Evolutionary conservation across 2,888 invertebrate species (phyloP).

Genomic region (Galerucella pusilla): DNA sequence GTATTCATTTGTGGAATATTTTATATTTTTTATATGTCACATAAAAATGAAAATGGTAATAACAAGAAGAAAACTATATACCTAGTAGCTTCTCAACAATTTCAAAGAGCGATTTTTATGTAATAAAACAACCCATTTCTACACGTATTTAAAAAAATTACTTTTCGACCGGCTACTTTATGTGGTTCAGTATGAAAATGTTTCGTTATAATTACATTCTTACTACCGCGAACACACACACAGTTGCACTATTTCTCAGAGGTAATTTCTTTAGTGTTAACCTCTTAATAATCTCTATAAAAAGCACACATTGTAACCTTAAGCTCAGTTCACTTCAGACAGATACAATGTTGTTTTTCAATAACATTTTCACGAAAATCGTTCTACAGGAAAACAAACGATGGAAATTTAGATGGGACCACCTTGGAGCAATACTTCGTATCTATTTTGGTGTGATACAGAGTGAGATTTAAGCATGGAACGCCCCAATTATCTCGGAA

Average conservation of each 20-base stretch:
- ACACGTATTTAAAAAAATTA: background rate
- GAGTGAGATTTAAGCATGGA: too few species aligned
- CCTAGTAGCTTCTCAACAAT: too few species aligned
- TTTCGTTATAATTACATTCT: conserved; percentile 6
- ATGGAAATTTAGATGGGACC: too few species aligned
- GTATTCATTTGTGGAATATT: too few species aligned
- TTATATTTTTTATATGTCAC: too few species aligned
- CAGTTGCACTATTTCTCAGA: conserved; percentile 7
- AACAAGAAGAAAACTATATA: too few species aligned
- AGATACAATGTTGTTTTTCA: background rate
- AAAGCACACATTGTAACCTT: conserved; percentile 6
- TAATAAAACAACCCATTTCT: background rate
- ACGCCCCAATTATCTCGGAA: too few species aligned
- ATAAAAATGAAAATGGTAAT: too few species aligned
- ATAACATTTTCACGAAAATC: background rate
- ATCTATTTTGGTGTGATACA: too few species aligned
- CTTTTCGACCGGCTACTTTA: background rate
- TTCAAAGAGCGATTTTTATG: too few species aligned
- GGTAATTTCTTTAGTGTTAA: conserved; percentile 11
- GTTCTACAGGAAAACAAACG: too few species aligned
- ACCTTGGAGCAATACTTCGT: too few species aligned
- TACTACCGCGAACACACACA: conserved; percentile 9
- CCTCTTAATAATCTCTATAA: conserved; percentile 2
- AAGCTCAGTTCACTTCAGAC: background rate
- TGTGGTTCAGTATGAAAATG: background rate